phyloP scores from a whole-genome alignment of 2,888 invertebrate genomes.

The Leistus spinibarbis region DNA sequence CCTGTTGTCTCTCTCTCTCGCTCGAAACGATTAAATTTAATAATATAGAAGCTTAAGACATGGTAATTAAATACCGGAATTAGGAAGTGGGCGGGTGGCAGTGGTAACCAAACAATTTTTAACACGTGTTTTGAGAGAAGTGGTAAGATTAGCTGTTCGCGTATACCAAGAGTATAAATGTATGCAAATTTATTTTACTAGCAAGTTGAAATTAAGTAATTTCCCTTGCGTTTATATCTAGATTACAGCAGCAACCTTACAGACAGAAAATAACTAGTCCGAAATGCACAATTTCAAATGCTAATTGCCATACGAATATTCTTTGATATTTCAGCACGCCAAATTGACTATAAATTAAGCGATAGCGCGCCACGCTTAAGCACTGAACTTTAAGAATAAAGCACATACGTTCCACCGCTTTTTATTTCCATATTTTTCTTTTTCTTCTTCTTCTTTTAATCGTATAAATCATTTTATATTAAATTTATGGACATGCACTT shows the following conservation, averaged over 20 bases:
- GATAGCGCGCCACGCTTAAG: background rate
- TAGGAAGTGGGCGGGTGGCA: background rate
- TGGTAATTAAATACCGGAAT: background rate
- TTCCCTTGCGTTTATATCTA: background rate
- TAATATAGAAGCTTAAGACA: background rate
- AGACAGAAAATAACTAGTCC: background rate
- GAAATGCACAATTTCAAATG: background rate
- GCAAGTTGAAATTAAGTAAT: background rate
- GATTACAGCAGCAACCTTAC: background rate
- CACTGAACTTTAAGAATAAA: background rate
- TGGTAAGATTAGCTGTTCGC: background rate
- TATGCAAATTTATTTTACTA: background rate
- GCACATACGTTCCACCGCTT: background rate
- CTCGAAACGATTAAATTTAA: background rate
- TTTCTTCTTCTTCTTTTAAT: too few species aligned
- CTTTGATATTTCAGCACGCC: background rate
- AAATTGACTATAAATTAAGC: background rate
- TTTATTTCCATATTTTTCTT: background rate
- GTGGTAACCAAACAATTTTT: background rate
- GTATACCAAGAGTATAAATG: background rate
- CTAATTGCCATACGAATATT: background rate
- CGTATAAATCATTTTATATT: too few species aligned
- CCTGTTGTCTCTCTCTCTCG: background rate
- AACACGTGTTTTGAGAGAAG: background rate
- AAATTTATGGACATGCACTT: too few species aligned